These are phyloP conservation scores for Ectemnius lituratus DNA, from an alignment of 2,888 invertebrate species.

Conservation along the genomic window DNA sequence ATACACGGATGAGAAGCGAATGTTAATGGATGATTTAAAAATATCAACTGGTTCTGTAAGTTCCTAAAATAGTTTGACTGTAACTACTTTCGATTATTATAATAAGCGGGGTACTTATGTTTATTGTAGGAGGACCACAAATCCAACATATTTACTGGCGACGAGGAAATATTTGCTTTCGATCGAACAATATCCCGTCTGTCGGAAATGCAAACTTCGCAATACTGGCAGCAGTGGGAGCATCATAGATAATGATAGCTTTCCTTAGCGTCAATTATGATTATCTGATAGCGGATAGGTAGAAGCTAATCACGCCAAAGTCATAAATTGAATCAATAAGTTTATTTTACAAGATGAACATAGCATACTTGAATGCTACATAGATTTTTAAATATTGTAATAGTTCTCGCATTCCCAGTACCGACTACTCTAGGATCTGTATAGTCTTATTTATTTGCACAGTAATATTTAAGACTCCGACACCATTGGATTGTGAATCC, in stretches of 20 bases:
- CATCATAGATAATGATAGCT: slow-evolving; percentile 61
- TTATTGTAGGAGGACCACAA: slow-evolving; percentile 83
- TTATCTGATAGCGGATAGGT: slow-evolving; percentile 15
- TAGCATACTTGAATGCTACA: background rate
- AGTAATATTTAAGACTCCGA: slow-evolving; percentile 16
- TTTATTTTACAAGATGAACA: slow-evolving; percentile 7
- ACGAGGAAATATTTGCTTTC: slow-evolving; percentile 98
- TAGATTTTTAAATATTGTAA: slow-evolving; percentile 6
- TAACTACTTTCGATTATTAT: background rate
- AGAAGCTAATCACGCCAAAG: slow-evolving; percentile 9
- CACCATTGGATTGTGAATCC: background rate
- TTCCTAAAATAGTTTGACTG: slow-evolving; percentile 35
- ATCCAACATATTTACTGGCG: slow-evolving; percentile 96
- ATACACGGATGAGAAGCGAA: slow-evolving; percentile 88
- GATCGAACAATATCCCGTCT: slow-evolving; percentile 95
- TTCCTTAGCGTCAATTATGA: slow-evolving; percentile 37
- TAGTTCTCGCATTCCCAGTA: background rate
- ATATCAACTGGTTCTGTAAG: slow-evolving; percentile 87
- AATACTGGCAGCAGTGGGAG: slow-evolving; percentile 94
- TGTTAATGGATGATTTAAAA: slow-evolving; percentile 96
- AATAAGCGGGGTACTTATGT: background rate
- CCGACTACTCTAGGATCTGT: slow-evolving; percentile 15
- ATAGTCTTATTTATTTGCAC: slow-evolving; percentile 29
- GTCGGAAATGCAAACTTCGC: slow-evolving; percentile 96
- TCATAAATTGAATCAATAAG: slow-evolving; percentile 4